A percentile compares a stretch with the other conserved stretches of the same genome.
These are phyloP conservation scores for Myotis pilosus DNA, from an alignment of 2,797 vertebrate species.

Conservation along the genomic window DNA sequence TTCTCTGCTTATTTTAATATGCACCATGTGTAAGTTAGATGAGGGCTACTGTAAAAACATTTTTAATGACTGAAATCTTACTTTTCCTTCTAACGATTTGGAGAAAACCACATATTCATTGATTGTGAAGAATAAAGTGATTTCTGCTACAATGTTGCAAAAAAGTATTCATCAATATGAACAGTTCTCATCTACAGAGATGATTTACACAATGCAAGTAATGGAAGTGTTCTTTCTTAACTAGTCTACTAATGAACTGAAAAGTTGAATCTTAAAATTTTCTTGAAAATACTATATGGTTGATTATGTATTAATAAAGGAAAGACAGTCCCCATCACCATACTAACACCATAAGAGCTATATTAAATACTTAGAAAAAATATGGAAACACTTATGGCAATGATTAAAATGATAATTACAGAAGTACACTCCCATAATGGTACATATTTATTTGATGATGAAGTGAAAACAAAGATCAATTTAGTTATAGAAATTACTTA, in stretches of 20 bases:
- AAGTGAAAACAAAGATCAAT: constrained; percentile 82
- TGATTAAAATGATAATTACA: constrained; percentile 81
- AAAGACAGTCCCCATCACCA: constrained; percentile 82
- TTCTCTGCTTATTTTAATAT: constrained; percentile 86
- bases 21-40: constrained; percentile 86
- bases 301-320: constrained; percentile 76
- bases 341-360: constrained; percentile 79
- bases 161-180: constrained; percentile 81
- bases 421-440: constrained; percentile 82
- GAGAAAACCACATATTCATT: constrained; percentile 86
- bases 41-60: constrained; percentile 86
- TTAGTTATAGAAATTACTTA: constrained; percentile 84
- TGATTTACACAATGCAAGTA: constrained; percentile 84
- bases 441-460: constrained; percentile 81
- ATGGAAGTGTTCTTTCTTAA: constrained; percentile 80
- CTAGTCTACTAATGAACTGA: constrained; percentile 84
- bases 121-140: constrained; percentile 81
- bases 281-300: constrained; percentile 79
- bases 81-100: constrained; percentile 84
- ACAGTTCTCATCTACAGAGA: constrained; percentile 81
- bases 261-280: constrained; percentile 81
- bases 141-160: constrained; percentile 84
- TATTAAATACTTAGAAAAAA: constrained; percentile 77
- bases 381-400: constrained; percentile 78
- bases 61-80: constrained; percentile 83